phyloP scores from a whole-genome alignment of 2,797 vertebrate species.

The Sebastes iracundus region DNA sequence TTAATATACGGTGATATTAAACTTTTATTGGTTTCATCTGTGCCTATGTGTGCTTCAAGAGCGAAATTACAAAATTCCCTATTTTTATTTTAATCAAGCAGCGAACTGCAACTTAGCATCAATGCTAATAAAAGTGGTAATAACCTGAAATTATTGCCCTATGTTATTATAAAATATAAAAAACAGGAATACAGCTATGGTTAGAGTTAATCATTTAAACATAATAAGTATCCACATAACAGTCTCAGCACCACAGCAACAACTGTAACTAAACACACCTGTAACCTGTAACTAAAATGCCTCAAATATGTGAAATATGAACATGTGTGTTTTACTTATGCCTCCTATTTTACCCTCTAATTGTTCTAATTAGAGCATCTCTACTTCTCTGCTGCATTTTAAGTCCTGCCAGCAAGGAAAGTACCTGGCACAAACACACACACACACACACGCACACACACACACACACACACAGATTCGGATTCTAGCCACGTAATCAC shows the following conservation, averaged over 20 bases:
- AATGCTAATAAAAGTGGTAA: not conserved
- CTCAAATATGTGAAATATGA: slow-evolving; percentile 47
- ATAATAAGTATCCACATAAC: not conserved
- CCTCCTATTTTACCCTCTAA: slow-evolving; percentile 52
- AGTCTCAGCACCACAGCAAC: not conserved
- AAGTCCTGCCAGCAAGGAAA: slow-evolving; percentile 55
- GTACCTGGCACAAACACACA: slow-evolving; percentile 44
- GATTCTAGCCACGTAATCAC: slow-evolving; percentile 40
- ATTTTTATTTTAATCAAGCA: not conserved
- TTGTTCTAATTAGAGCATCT: slow-evolving; percentile 54
- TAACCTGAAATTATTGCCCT: not conserved
- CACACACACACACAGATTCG: slow-evolving; percentile 5
- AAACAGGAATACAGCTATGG: not conserved
- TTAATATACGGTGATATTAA: not conserved
- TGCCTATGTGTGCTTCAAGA: not conserved
- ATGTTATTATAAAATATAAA: no score
- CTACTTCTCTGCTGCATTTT: slow-evolving; percentile 31
- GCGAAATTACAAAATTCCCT: not conserved
- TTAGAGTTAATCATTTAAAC: slow-evolving; percentile 1
- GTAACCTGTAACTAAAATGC: not conserved
- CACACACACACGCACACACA: not conserved
- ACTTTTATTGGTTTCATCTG: not conserved
- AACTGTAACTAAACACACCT: not conserved
- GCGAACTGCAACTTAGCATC: not conserved
- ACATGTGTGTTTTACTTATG: slow-evolving; percentile 3